Percentiles rank a stretch among this genome's conserved stretches.
Conservation (phyloP, 1,140 invertebrate species). For the Drosophila busckii region DNA sequence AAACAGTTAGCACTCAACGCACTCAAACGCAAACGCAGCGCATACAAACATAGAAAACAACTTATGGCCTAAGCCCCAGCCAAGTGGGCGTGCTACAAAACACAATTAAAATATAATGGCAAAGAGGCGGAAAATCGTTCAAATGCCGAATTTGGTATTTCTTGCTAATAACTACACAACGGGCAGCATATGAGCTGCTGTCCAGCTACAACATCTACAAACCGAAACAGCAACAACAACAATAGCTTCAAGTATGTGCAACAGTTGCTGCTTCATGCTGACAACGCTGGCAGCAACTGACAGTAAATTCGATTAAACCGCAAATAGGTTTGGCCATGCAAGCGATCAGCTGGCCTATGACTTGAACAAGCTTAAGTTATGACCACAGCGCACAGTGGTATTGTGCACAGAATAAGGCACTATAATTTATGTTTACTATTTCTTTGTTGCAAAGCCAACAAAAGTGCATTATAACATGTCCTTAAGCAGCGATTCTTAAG, state of each 20-base stretch:
- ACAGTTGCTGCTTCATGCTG: neutral
- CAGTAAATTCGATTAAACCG: conserved; percentile 74
- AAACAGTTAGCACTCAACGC: conserved; percentile 65
- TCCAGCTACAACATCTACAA: conserved; percentile 13
- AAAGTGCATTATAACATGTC: too few relatives aligned
- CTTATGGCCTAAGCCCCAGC: conserved; percentile 2
- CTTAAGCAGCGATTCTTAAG: too few relatives aligned
- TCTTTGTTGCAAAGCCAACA: too few relatives aligned
- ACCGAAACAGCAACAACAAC: neutral
- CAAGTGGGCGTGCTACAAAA: conserved; percentile 49
- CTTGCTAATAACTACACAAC: conserved; percentile 60
- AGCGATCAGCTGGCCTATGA: conserved; percentile 61
- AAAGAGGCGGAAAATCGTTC: conserved; percentile 68
- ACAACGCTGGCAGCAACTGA: conserved; percentile 50
- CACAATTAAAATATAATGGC: conserved; percentile 77
- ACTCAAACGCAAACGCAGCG: conserved; percentile 30
- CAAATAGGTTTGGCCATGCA: conserved; percentile 65
- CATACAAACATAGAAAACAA: neutral
- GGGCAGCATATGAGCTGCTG: conserved; percentile 58
- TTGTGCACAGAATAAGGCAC: too few relatives aligned
- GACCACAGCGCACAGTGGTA: conserved; percentile 33
- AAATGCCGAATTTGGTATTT: conserved; percentile 66
- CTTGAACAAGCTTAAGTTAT: conserved; percentile 24
- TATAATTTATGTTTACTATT: too few relatives aligned
- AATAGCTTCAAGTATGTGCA: neutral